Percentiles rank a stretch among this genome's conserved stretches.
phyloP scores from a whole-genome alignment of 2,113 vertebrate genomes.

The Bothrops jararaca region DNA sequence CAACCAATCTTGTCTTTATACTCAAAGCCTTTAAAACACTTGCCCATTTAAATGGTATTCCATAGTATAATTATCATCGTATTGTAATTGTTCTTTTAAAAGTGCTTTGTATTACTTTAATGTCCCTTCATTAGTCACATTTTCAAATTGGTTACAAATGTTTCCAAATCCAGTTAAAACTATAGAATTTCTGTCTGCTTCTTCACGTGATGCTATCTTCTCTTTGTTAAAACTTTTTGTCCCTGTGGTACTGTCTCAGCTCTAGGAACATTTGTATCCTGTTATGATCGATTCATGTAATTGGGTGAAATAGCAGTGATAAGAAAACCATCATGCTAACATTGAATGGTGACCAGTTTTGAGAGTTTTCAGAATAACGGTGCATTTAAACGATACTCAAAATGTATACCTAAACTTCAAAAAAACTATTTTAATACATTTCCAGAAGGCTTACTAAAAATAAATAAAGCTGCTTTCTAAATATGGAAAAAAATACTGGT shows the following conservation, averaged over 20 bases:
- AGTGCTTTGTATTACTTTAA: neutral
- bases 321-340: neutral
- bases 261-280: neutral
- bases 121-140: neutral
- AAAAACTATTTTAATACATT: neutral
- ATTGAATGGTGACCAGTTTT: neutral
- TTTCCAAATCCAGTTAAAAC: slow-evolving; percentile 2
- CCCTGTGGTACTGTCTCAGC: neutral
- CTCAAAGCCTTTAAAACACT: slow-evolving; percentile 30
- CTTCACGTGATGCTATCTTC: neutral
- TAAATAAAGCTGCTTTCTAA: neutral
- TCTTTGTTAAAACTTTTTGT: slow-evolving; percentile 2
- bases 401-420: neutral
- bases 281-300: neutral
- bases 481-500: neutral
- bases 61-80: slow-evolving; percentile 3
- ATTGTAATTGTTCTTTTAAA: slow-evolving; percentile 15
- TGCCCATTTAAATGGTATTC: slow-evolving; percentile 1
- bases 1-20: neutral
- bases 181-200: neutral
- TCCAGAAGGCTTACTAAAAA: neutral
- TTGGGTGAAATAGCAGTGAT: neutral
- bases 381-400: neutral
- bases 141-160: slow-evolving; percentile 31
- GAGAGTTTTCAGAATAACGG: neutral